These are phyloP conservation scores for Pentamera pediparva DNA, from an alignment of 53 echinoderm and acorn worm species.

Conservation along the genomic window DNA sequence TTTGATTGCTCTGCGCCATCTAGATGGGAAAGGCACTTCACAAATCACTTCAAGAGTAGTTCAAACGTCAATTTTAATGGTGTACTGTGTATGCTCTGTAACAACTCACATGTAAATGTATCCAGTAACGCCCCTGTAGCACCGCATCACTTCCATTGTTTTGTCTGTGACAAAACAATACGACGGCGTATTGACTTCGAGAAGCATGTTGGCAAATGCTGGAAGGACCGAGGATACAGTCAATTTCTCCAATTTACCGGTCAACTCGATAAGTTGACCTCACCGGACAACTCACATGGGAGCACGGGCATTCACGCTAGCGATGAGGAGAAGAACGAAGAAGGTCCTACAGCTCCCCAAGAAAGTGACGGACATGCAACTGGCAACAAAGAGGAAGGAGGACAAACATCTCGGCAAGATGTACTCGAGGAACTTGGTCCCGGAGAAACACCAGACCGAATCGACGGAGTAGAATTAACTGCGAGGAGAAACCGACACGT, in stretches of 20 bases:
- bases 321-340: too few relatives aligned
- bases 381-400: neutral
- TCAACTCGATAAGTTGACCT: too few relatives aligned
- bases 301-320: neutral
- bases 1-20: neutral
- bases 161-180: neutral
- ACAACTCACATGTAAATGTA: neutral
- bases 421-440: neutral
- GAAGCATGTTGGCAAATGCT: neutral
- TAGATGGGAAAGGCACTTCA: neutral
- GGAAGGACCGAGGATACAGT: constrained; percentile 1
- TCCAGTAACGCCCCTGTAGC: neutral
- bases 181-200: neutral
- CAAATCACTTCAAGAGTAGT: neutral
- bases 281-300: too few relatives aligned
- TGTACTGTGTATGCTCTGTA: neutral
- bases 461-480: too few relatives aligned
- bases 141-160: neutral
- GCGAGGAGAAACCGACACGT: neutral
- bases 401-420: too few relatives aligned
- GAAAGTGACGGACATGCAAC: neutral
- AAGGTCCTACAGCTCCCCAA: neutral
- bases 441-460: neutral
- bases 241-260: too few relatives aligned
- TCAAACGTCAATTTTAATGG: neutral